phyloP scores from a whole-genome alignment of 2,113 vertebrate genomes.

The Thalassarche chlororhynchos region DNA sequence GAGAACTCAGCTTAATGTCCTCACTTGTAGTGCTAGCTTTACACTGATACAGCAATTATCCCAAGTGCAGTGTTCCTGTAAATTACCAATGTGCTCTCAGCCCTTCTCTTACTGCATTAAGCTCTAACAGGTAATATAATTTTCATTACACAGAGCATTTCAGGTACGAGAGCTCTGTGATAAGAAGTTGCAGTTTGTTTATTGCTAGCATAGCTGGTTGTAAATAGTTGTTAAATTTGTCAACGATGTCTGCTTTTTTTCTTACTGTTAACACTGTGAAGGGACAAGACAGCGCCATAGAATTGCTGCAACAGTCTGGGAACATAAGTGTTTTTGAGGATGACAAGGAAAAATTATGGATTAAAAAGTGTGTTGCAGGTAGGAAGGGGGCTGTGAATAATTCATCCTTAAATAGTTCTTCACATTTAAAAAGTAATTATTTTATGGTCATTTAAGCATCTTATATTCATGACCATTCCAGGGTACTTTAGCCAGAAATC shows the following conservation, averaged over 20 bases:
- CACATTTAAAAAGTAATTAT: background rate
- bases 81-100: background rate
- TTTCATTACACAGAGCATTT: background rate
- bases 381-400: background rate
- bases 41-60: background rate
- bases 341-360: background rate
- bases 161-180: background rate
- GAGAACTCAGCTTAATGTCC: background rate
- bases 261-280: background rate
- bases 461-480: background rate
- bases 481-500: background rate
- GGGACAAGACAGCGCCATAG: background rate
- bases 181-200: background rate
- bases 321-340: background rate
- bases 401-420: background rate
- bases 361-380: background rate
- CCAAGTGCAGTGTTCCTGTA: background rate
- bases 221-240: conserved; percentile 29
- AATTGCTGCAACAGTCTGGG: background rate
- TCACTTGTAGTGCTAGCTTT: background rate
- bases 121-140: background rate
- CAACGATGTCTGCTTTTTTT: background rate
- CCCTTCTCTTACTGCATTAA: background rate
- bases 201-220: background rate
- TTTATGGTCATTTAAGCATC: background rate